These are phyloP conservation scores for Steinernema scapterisci DNA, from an alignment of 2,888 invertebrate genomes.

Conservation along the genomic window DNA sequence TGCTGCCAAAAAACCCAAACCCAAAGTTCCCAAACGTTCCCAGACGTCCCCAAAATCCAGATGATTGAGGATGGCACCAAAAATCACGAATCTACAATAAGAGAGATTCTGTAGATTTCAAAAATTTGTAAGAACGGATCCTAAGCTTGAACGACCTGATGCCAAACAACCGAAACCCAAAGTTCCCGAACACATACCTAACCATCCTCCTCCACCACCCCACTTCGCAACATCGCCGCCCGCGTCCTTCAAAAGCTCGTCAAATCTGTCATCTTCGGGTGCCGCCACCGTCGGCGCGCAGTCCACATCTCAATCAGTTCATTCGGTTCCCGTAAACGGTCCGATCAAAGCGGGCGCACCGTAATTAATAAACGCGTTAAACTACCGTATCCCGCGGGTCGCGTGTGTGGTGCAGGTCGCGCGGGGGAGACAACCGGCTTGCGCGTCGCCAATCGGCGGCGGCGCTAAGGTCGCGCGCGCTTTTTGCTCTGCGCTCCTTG, in stretches of 20 bases:
- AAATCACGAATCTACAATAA: too few species aligned
- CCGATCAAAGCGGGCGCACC: slow-evolving; percentile 28
- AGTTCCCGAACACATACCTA: too few species aligned
- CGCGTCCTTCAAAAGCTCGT: slow-evolving; percentile 19
- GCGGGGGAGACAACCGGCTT: too few species aligned
- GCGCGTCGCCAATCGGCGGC: neutral
- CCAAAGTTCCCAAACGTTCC: too few species aligned
- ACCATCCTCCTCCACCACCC: neutral
- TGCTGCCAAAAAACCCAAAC: too few species aligned
- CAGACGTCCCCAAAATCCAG: too few species aligned
- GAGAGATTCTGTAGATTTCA: too few species aligned
- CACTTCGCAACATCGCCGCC: slow-evolving; percentile 10
- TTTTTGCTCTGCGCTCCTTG: neutral
- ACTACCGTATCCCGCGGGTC: slow-evolving; percentile 8
- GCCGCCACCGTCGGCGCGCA: slow-evolving; percentile 7
- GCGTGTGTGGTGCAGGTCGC: too few species aligned
- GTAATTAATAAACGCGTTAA: slow-evolving; percentile 29
- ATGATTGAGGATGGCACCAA: too few species aligned
- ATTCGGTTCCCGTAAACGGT: neutral
- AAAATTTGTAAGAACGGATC: too few species aligned
- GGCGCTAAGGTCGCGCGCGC: slow-evolving; percentile 29
- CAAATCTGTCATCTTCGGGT: slow-evolving; percentile 11
- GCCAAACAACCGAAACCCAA: too few species aligned
- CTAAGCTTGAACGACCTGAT: too few species aligned
- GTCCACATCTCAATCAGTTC: slow-evolving; percentile 10